Evolutionary conservation across 35 echinoderm and acorn worm species (phyloP).

Genomic region (Eucidaris tribuloides): DNA sequence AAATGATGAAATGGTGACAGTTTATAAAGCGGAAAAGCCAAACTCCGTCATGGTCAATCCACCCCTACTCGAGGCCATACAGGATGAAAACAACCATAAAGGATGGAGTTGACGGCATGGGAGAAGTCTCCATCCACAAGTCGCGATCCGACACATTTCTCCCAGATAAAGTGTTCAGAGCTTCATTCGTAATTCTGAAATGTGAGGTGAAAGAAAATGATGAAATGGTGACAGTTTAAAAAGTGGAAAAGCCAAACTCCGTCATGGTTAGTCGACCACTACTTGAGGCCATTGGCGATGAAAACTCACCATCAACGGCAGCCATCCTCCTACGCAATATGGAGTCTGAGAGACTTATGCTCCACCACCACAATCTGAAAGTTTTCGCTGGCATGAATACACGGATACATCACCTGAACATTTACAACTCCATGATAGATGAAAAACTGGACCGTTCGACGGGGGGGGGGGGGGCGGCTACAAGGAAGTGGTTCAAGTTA

Average conservation of each 20-base stretch:
- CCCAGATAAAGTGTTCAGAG: conserved; percentile 56
- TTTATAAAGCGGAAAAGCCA: no score
- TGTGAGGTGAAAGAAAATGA: conserved; percentile 9
- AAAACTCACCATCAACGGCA: conserved; percentile 29
- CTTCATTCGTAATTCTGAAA: conserved; percentile 25
- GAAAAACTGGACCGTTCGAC: conserved; percentile 43
- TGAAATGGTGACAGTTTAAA: not conserved
- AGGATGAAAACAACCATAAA: conserved; percentile 44
- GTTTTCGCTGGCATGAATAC: not conserved
- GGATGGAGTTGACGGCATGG: conserved; percentile 56
- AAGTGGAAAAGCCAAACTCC: conserved; percentile 4
- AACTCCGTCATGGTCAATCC: no score
- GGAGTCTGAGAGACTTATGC: not conserved
- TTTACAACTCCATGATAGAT: conserved; percentile 56
- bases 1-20: no score
- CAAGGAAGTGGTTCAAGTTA: conserved; percentile 46
- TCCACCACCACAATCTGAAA: not conserved
- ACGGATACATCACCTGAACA: not conserved
- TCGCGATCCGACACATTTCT: not conserved
- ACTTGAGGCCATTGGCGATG: conserved; percentile 38
- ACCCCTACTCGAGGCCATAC: no score
- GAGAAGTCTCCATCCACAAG: conserved; percentile 19
- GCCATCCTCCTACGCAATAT: not conserved
- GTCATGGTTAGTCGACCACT: conserved; percentile 1
- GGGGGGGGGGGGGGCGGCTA: no score